A percentile compares a stretch with the other conserved stretches of the same genome.
Conservation (phyloP, 2,797 vertebrate species). For the Rhinichthys osculus region DNA sequence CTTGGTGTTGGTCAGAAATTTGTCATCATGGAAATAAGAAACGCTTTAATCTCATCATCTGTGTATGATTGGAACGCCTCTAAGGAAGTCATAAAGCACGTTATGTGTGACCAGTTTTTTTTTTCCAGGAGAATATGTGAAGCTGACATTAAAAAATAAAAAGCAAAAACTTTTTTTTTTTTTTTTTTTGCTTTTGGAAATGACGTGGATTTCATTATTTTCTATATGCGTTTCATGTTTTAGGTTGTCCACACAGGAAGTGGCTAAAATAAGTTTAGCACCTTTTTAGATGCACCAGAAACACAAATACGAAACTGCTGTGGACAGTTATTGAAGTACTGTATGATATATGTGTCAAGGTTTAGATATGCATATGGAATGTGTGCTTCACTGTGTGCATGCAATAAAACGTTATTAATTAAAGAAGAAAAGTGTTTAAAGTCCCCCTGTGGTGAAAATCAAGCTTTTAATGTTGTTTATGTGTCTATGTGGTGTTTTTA, state of each 20-base stretch:
- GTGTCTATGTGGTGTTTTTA: too few relatives aligned
- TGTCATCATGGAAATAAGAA: constrained; percentile 10
- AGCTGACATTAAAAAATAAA: background rate
- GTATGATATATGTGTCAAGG: too few relatives aligned
- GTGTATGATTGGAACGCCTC: background rate
- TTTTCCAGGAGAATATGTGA: background rate
- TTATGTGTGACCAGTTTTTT: background rate
- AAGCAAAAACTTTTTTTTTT: background rate
- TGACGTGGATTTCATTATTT: too few relatives aligned
- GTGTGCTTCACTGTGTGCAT: background rate
- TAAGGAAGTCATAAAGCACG: background rate
- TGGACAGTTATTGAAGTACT: too few relatives aligned
- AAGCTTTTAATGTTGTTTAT: too few relatives aligned
- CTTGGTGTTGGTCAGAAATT: background rate
- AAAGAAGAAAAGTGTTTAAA: too few relatives aligned
- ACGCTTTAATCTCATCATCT: background rate
- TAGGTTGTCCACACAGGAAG: constrained; percentile 25
- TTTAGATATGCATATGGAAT: background rate
- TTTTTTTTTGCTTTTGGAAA: background rate
- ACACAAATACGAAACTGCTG: background rate
- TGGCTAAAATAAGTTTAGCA: background rate
- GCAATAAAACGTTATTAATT: background rate
- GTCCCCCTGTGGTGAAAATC: too few relatives aligned
- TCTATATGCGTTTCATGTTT: constrained; percentile 9
- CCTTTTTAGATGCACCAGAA: background rate